Conservation (phyloP, 2,797 vertebrate genomes). For the Halcyon smyrnensis region DNA sequence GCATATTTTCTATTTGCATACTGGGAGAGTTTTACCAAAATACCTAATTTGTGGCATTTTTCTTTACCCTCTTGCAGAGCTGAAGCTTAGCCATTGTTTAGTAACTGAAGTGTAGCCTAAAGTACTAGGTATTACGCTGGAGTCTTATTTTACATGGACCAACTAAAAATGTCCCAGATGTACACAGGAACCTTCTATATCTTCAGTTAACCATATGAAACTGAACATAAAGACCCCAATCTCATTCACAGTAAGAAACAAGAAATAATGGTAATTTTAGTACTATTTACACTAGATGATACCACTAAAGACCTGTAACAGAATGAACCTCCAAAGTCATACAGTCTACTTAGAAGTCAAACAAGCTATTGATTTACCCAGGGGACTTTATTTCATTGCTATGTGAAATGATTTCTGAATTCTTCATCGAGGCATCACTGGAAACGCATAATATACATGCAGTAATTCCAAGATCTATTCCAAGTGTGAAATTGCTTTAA, state of each 20-base stretch:
- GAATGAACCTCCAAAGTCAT: neutral
- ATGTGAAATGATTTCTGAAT: conserved; percentile 21
- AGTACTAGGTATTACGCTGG: neutral
- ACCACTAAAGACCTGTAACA: neutral
- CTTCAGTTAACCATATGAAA: neutral
- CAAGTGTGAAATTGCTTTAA: conserved; percentile 48
- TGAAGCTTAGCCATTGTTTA: neutral
- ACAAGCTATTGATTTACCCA: conserved; percentile 11
- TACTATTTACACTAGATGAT: neutral
- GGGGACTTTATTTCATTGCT: neutral
- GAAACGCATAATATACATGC: conserved; percentile 16
- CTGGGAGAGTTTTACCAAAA: neutral
- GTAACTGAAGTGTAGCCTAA: neutral
- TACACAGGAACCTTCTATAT: neutral
- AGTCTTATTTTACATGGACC: neutral
- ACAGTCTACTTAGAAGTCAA: conserved; percentile 3
- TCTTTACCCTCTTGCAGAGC: neutral
- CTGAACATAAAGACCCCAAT: neutral
- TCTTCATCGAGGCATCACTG: neutral
- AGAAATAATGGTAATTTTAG: neutral
- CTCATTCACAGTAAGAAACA: neutral
- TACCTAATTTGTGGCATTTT: neutral
- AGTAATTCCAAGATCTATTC: conserved; percentile 13
- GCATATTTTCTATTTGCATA: neutral
- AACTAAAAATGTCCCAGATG: neutral